Base-by-base conservation (phyloP, 2,888 invertebrate species). In the Xanthorhoe spadicearia region DNA sequence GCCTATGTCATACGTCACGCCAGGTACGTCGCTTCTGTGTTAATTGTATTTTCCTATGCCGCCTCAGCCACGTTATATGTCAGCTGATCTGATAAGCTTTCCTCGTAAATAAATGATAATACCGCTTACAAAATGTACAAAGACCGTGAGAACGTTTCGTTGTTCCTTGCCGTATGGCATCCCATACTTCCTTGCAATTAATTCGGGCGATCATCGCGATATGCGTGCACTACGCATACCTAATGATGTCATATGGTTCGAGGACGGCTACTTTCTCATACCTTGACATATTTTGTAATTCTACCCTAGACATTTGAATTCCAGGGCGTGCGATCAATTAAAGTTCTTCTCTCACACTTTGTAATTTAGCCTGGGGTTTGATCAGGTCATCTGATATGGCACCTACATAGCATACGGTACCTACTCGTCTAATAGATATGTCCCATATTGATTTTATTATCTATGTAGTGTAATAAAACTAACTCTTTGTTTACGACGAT, bases 111-210 rank as follows among this genome's bases (percentile, higher is more conserved):
- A 68, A 49, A 55, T 59, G 54, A 59, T 65, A 64, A 50, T 72
- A 69, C 57, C 58, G 52, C 72, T 72, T 57, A 65, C 74, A 71
- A 77, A 43, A 71, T 73, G 74, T 64, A 68, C 56, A 51, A 68
- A 68, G 65, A 84, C 83, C 91, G 92, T 92, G 92, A 87, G 92
- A 92, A 91, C 69, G 57, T 77, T 74, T 75, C 72, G 70, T 69
- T 67, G 74, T 77, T 83, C 80, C 79, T 81, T 80, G 77, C 86
- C 88, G 86, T 90, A 91, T 92, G 92, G 88, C 80, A 79, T 85
- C 78, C 79, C 77, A 80, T 80, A 84, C 82, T 89, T 92, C 89
- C 90, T 92, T 89, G 89, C 88, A 85, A 91, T 92, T 91, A 92
- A 91, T 90, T 89, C 85, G 80, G 77, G 82, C 82, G 90, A 90